Evolutionary conservation across 2,888 invertebrate species (phyloP).

Genomic region (Chrysolina oricalcia): DNA sequence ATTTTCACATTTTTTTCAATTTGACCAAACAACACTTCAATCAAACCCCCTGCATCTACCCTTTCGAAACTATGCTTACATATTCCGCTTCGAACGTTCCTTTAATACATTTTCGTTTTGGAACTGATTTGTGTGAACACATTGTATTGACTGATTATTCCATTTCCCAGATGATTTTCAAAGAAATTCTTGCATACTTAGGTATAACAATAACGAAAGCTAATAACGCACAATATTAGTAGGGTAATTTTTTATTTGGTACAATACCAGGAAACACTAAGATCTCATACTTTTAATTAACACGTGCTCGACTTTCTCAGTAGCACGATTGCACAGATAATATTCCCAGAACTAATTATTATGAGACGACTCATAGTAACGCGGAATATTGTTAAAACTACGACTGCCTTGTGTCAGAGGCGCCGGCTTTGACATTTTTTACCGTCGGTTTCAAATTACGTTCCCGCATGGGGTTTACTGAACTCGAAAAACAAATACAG

Average conservation of each 20-base stretch:
- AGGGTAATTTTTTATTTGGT: neutral
- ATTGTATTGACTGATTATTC: too few species aligned
- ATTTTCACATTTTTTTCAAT: too few species aligned
- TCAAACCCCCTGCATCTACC: too few species aligned
- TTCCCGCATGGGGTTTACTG: neutral
- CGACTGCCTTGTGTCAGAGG: constrained; percentile 21
- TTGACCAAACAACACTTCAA: too few species aligned
- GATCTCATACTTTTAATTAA: neutral
- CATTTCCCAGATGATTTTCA: too few species aligned
- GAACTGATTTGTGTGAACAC: too few species aligned
- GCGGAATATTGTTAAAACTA: neutral
- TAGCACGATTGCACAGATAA: neutral
- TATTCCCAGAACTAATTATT: constrained; percentile 10
- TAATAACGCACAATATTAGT: too few species aligned
- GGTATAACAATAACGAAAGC: too few species aligned
- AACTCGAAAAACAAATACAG: constrained; percentile 18
- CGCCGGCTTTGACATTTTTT: constrained; percentile 29
- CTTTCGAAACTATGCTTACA: too few species aligned
- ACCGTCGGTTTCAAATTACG: constrained; percentile 17
- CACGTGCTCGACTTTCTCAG: neutral
- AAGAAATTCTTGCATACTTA: too few species aligned
- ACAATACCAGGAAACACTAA: neutral
- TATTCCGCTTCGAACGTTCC: too few species aligned
- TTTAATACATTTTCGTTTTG: too few species aligned
- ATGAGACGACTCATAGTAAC: constrained; percentile 10